phyloP scores from a whole-genome alignment of 2,888 invertebrate species.

The Mystacides longicornis region DNA sequence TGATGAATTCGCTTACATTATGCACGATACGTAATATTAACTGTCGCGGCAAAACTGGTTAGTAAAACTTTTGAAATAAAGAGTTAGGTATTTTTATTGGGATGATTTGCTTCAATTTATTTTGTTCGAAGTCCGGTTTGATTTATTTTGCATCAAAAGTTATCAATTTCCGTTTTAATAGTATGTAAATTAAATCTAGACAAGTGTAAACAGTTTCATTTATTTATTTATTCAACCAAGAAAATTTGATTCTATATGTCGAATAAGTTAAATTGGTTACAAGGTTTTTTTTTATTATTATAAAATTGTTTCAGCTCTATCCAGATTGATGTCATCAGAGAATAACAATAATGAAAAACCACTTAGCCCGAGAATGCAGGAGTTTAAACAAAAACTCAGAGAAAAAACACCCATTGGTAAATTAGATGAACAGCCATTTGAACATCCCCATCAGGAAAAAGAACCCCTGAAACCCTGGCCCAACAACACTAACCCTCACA shows the following conservation, averaged over 20 bases:
- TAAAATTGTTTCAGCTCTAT: conserved; percentile 10
- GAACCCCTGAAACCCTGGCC: conserved; percentile 82
- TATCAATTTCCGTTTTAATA: no score
- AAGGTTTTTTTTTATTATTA: no score
- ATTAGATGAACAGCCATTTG: conserved; percentile 66
- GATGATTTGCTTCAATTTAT: no score
- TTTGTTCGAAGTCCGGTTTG: no score
- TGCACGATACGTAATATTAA: no score
- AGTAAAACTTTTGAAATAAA: no score
- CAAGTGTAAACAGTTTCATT: no score
- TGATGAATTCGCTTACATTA: no score
- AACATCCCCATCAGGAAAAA: conserved; percentile 70
- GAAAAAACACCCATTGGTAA: conserved; percentile 61
- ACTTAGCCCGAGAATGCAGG: conserved; percentile 51
- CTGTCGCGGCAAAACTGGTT: background rate
- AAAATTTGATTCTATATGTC: background rate
- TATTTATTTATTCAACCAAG: background rate
- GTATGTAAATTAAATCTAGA: no score
- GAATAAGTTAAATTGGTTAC: background rate
- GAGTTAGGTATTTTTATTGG: no score
- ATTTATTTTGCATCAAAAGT: no score
- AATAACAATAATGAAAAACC: conserved; percentile 30
- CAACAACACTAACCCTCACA: conserved; percentile 79
- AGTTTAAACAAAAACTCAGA: conserved; percentile 69
- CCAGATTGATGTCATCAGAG: conserved; percentile 8